Conservation (phyloP, 2,797 vertebrate genomes). For the Meda fulgida region DNA sequence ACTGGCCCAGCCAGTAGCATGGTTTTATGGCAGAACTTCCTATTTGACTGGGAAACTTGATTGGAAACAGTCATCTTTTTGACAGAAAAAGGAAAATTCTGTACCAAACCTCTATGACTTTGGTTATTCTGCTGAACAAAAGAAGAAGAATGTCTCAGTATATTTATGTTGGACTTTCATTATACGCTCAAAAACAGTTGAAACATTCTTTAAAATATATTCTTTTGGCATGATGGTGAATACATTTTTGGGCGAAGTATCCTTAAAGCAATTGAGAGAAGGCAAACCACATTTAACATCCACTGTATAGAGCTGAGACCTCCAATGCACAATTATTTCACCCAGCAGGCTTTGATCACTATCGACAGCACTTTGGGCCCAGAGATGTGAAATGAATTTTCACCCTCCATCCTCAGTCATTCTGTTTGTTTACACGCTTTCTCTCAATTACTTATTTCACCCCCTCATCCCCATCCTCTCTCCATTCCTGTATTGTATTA, state of each 20-base stretch:
- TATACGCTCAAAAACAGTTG: neutral
- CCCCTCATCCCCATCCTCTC: neutral
- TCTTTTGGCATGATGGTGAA: neutral
- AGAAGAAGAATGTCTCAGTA: neutral
- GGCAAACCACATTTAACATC: neutral
- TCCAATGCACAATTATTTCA: neutral
- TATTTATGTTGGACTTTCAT: neutral
- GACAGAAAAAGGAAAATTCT: neutral
- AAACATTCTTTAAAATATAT: neutral
- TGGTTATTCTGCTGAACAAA: neutral
- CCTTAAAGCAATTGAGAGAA: neutral
- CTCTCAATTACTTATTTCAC: neutral
- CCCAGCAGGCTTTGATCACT: neutral
- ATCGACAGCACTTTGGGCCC: neutral
- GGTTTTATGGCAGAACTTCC: neutral
- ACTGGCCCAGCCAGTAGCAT: neutral
- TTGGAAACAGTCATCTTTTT: neutral
- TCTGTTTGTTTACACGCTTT: slow-evolving; percentile 20
- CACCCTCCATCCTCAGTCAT: slow-evolving; percentile 1
- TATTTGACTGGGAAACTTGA: neutral
- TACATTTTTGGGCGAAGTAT: neutral
- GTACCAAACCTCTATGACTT: neutral
- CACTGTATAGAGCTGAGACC: neutral
- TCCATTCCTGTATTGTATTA: neutral
- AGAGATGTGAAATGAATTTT: slow-evolving; percentile 33